Evolutionary conservation across 2,888 invertebrate species (phyloP).

Genomic region (Emesis russula): DNA sequence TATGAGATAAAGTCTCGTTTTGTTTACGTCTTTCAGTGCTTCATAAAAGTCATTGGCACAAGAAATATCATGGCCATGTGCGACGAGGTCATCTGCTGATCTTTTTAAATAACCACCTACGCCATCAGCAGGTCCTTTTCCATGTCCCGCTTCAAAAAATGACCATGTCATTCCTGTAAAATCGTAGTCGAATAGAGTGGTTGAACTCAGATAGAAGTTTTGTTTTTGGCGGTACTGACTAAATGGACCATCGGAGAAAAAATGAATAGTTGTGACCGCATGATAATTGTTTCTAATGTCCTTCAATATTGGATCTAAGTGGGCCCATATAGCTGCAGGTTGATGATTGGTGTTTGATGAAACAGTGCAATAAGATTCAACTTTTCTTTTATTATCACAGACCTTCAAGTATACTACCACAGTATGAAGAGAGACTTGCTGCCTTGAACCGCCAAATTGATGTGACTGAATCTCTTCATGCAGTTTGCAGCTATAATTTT

Average conservation of each 20-base stretch:
- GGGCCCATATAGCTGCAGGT: conserved; percentile 71
- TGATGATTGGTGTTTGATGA: conserved; percentile 45
- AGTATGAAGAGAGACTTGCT: conserved; percentile 90
- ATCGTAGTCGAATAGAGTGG: conserved; percentile 19
- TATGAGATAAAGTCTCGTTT: conserved; percentile 22
- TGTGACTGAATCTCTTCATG: conserved; percentile 88
- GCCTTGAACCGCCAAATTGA: conserved; percentile 82
- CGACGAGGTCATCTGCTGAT: conserved; percentile 42
- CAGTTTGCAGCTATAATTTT: conserved; percentile 88
- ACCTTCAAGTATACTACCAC: conserved; percentile 88
- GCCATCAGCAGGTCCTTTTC: conserved; percentile 64
- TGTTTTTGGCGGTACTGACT: conserved; percentile 64
- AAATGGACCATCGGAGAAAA: conserved; percentile 60
- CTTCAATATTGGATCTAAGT: conserved; percentile 46
- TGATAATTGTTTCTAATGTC: conserved; percentile 38
- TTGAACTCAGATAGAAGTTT: conserved; percentile 49
- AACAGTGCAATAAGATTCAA: conserved; percentile 54
- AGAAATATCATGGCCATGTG: conserved; percentile 49
- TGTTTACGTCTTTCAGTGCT: conserved; percentile 39
- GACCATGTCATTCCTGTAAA: conserved; percentile 45
- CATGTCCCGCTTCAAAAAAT: conserved; percentile 66
- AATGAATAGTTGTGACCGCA: conserved; percentile 43
- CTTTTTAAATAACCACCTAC: conserved; percentile 58
- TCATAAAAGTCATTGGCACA: conserved; percentile 44
- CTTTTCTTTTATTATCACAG: background rate